Evolutionary conservation across 2,113 vertebrate genomes (phyloP), one percentile per base, ranked within the genome.

Genomic region (Canis aureus): DNA sequence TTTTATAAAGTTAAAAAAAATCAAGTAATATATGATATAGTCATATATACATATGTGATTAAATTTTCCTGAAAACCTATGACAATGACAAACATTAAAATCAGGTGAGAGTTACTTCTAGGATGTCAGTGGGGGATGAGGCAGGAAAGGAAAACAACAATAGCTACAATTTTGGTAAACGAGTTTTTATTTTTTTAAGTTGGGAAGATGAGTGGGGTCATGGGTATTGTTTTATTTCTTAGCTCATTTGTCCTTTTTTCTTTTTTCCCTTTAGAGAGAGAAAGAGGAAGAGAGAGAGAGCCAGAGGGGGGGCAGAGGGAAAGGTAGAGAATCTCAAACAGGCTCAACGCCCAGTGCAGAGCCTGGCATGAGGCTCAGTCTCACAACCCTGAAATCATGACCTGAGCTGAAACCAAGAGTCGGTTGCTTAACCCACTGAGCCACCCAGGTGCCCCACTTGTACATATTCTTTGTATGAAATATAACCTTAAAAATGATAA

Each of bases 1-100:
- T 91, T 89, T 93, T 87, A 91, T 62, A 96, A 88, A 88, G 38
- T n/a, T 91, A 19, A 88, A 74, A 74, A 93, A 95, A 84, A 83
- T 32, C 57, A 91, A 38, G 38, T 43, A 74, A 71, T 59, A 53
- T 60, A 13, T 95, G 25, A 49, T 59, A 66, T 96, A 92, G 73
- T 16, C 12, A 64, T 89, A 53, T 83, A 35, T 94, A 38, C 3
- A 43, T 66, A 16, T 89, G 27, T 73, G 49, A 64, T 94, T 79
- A 95, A 78, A 79, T 90, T 93, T 90, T 95, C 32, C 27, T 78
- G 32, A 69, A 81, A 95, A 84, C 32, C 8, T 74, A 20, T 38
- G 62, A 38, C 27, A 73, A 51, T 92, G 2, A 35, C 69, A 88
- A 83, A 60, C 49, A 89, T 69, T 88, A 84, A 96, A 93, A 76